Evolutionary conservation across 2,113 vertebrate genomes (phyloP).

Genomic region (Sinocyclocheilus rhinocerous): DNA sequence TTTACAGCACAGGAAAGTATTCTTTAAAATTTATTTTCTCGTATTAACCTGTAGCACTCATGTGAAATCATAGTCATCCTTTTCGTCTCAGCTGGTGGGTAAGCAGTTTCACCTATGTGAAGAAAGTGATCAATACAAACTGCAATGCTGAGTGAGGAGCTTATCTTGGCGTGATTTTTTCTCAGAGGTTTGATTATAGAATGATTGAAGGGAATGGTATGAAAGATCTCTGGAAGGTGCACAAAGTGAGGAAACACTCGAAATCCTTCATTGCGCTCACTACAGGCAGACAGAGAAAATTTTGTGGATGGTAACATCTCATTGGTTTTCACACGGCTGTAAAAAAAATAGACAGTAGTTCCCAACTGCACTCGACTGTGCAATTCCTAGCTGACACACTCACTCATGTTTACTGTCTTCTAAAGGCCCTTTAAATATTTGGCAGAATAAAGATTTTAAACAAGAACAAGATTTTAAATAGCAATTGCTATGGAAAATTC

Average conservation of each 20-base stretch:
- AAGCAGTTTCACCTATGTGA: slow-evolving; percentile 19
- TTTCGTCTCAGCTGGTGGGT: slow-evolving; percentile 3
- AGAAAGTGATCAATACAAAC: slow-evolving; percentile 35
- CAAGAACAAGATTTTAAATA: neutral
- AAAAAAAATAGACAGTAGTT: slow-evolving; percentile 23
- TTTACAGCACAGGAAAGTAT: slow-evolving; percentile 31
- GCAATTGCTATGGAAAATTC: neutral
- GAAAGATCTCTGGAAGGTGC: slow-evolving; percentile 37
- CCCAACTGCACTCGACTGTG: neutral
- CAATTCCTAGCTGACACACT: neutral
- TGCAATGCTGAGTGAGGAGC: slow-evolving; percentile 30
- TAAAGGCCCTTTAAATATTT: neutral
- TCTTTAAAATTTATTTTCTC: slow-evolving; percentile 35
- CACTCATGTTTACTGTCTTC: neutral
- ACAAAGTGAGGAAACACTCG: slow-evolving; percentile 25
- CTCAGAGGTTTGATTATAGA: slow-evolving; percentile 50
- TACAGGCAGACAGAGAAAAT: slow-evolving; percentile 13
- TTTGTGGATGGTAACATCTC: slow-evolving; percentile 5
- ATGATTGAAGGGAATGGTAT: slow-evolving; percentile 44
- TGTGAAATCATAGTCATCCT: slow-evolving; percentile 20
- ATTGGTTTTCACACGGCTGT: slow-evolving; percentile 25
- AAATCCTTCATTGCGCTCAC: slow-evolving; percentile 19
- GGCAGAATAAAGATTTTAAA: neutral
- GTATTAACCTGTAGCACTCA: slow-evolving; percentile 47
- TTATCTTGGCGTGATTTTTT: slow-evolving; percentile 49